Base-by-base conservation (phyloP, 2,113 vertebrate species). In the Spea multiplicata region DNA sequence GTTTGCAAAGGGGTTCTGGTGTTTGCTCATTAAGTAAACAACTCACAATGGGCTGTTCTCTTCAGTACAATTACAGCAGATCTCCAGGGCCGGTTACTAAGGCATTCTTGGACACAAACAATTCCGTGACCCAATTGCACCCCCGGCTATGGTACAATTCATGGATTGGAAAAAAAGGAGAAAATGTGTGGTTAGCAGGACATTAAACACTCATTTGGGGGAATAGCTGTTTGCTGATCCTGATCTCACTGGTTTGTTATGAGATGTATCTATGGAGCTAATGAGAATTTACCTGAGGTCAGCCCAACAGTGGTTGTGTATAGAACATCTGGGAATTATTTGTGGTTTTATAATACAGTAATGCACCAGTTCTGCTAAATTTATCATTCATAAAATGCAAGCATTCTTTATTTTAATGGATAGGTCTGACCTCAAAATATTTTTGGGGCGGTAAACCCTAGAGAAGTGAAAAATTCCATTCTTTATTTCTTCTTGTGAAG, bases 241-340 rank as follows among this genome's bases (percentile, higher is more conserved):
- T 73, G 70, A 79, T 46, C 70, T 73, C 52, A 66, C 49, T 73
- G 50, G 45, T 68, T 74, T 80, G 78, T 74, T 80, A 80, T 80
- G 71, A 48, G 71, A 73, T 73, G 78, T 80, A 80, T 80, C 78
- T 80, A 80, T 80, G 78, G 78, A 80, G 78, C 66, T 59, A 80
- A 68, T 74, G 64, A 62, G 65, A 79, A 66, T 50, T 44, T 57
- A 73, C 77, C 71, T 73, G 8, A 67, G 78, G 78, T 74, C 71
- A 80, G 71, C 16, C n/a, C 45, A 68, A 52, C 71, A 74, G 50
- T 14, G 30, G 67, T 66, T 59, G 44, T 77, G 6, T 67, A 57
- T 52, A 67, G 17, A 80, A 80, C 78, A 80, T 80, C 73, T 80
- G 78, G 78, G 10, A 71, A 61, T 65, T 74, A 62, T 68, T 80